Evolutionary conservation across 2,888 invertebrate genomes (phyloP).

Genomic region (Conistra vaccinii): DNA sequence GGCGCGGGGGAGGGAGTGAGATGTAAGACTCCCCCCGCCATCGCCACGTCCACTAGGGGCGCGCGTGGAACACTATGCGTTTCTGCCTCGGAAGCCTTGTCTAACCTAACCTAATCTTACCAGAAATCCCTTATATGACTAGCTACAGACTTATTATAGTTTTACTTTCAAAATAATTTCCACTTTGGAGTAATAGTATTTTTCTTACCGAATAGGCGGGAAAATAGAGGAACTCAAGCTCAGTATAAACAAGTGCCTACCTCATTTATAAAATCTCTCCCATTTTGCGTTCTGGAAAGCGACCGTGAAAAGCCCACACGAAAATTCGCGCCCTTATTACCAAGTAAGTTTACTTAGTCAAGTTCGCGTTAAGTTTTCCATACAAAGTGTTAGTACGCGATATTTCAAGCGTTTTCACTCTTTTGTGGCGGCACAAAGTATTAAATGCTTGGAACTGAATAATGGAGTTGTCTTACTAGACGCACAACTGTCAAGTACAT

Average conservation of each 20-base stretch:
- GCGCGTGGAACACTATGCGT: no score
- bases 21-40: no score
- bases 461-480: slow-evolving; percentile 38
- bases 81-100: no score
- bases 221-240: neutral
- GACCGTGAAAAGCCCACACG: slow-evolving; percentile 1
- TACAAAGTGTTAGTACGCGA: slow-evolving; percentile 36
- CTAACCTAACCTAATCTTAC: neutral
- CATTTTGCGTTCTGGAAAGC: slow-evolving; percentile 12
- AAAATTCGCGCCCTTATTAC: slow-evolving; percentile 35
- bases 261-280: neutral
- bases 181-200: no score
- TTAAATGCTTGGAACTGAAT: slow-evolving; percentile 34
- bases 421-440: slow-evolving; percentile 58
- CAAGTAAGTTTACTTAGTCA: slow-evolving; percentile 9
- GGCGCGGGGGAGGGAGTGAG: no score
- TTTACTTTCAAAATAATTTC: neutral
- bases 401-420: slow-evolving; percentile 61
- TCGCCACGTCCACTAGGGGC: no score
- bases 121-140: neutral
- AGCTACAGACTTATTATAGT: neutral
- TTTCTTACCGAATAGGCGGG: neutral
- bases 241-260: neutral
- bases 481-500: slow-evolving; percentile 5
- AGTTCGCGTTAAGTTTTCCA: slow-evolving; percentile 24